Conservation (phyloP, 2,113 vertebrate species). For the Zosterops pallidus region DNA sequence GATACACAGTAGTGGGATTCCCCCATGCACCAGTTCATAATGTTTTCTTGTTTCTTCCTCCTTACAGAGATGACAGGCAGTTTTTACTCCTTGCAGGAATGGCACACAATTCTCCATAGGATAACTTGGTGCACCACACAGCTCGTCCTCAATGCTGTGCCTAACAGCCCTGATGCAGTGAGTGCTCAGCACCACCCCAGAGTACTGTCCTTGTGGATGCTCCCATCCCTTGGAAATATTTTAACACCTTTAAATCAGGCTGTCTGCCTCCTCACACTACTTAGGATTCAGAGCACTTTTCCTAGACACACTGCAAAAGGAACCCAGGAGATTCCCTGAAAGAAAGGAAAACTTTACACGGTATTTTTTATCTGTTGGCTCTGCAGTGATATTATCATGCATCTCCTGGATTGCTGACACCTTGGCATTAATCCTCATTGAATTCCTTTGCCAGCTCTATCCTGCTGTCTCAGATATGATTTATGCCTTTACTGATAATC, state of each 20-base stretch:
- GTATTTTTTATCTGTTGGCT: not conserved
- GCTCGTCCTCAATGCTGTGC: fast-evolving
- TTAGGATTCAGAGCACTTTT: constrained; percentile 29
- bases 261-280: not conserved
- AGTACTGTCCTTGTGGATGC: not conserved
- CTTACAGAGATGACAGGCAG: not conserved
- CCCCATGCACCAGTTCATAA: not conserved
- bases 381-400: not conserved
- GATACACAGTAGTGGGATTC: not conserved
- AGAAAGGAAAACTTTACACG: not conserved
- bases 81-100: not conserved
- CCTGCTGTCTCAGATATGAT: not conserved
- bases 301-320: not conserved
- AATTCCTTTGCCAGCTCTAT: not conserved
- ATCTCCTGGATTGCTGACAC: not conserved
- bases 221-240: not conserved
- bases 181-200: not conserved
- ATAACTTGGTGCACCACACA: not conserved
- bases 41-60: not conserved
- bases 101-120: not conserved
- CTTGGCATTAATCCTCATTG: not conserved
- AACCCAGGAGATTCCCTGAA: not conserved
- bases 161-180: not conserved
- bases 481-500: not conserved
- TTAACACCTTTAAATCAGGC: not conserved